These are phyloP conservation scores for Drosophila gaucha DNA, from an alignment of 2,888 invertebrate genomes.

Conservation along the genomic window DNA sequence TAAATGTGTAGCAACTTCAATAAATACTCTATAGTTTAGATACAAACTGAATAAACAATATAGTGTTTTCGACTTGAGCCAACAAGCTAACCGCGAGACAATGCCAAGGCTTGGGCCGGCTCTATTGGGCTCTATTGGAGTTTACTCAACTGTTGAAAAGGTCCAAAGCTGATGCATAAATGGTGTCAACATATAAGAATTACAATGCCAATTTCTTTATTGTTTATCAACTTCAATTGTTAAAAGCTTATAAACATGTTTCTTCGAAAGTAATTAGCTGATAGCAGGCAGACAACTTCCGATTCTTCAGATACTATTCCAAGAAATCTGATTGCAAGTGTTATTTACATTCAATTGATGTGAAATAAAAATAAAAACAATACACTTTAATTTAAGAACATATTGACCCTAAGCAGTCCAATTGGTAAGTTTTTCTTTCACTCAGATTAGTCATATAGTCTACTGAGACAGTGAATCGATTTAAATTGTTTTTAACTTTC, in stretches of 20 bases:
- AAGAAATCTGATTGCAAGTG: no score
- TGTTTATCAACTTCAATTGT: slow-evolving; percentile 12
- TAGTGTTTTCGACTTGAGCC: slow-evolving; percentile 18
- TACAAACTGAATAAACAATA: slow-evolving; percentile 35
- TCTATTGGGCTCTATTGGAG: not conserved
- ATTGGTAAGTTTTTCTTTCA: no score
- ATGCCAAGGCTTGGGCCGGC: slow-evolving; percentile 7
- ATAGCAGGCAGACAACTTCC: slow-evolving; percentile 26
- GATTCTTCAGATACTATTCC: slow-evolving; percentile 37
- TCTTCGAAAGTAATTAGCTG: slow-evolving; percentile 39
- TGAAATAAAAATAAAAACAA: no score
- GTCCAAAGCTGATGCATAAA: slow-evolving; percentile 3
- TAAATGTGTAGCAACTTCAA: slow-evolving; percentile 19
- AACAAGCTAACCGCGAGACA: slow-evolving; percentile 18
- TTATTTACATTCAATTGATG: no score
- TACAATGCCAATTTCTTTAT: not conserved
- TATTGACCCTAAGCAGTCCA: no score
- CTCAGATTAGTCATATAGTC: no score
- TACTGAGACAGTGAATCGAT: not conserved
- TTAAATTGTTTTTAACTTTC: not conserved
- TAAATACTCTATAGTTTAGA: slow-evolving; percentile 10
- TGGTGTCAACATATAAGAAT: slow-evolving; percentile 1
- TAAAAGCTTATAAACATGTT: slow-evolving; percentile 6
- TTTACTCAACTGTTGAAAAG: slow-evolving; percentile 43
- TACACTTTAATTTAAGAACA: no score